Evolutionary conservation across 2,888 invertebrate species (phyloP), one percentile per base, ranked within the genome.

Genomic region (Pheosia tremula): DNA sequence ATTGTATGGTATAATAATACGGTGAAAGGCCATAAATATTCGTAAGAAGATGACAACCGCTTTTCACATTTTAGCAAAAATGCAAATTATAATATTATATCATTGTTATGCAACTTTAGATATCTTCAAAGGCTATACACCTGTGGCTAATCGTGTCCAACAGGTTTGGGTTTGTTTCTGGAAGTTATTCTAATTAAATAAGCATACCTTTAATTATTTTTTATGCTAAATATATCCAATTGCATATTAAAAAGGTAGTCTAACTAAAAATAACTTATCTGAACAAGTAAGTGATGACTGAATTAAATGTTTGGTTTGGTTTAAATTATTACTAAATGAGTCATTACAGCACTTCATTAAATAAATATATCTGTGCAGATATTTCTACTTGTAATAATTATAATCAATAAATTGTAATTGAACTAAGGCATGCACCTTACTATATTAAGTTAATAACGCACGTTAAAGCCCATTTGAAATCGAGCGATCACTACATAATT

Each of bases 1-100:
- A 64, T 53, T 63, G 53, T 59, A 58, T 59, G 24, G 24, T 24
- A 24, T 24, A 24, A 56, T 62, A 57, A 58, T 72, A 63, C 57
- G 58, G 78, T 77, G 75, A 78, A 73, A 75, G 78, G 69, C 73
- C 68, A 60, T 69, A 66, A 68, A 69, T 63, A 60, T 68, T 62
- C 60, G 62, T 57, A 60, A 57, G 11, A 49, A 47, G 55, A n/a
- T 49, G 50, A 41, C 56, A 24, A 50, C 50, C 38, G 53, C 62
- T 63, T 64, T 71, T 61, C 60, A 66, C 45, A 62, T 64, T 63
- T 62, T 56, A 58, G 63, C 56, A 58, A 71, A 68, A 58, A 61
- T 58, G 36, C 53, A 58, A 55, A 60, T 60, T 63, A 59, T 54
- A 10, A 55, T 60, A 41, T 63, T 65, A 41, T 56, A 56, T 54